Percentiles rank a stretch among this genome's conserved stretches.
phyloP scores from a whole-genome alignment of 2,797 vertebrate genomes.

The Eospalax fontanierii region DNA sequence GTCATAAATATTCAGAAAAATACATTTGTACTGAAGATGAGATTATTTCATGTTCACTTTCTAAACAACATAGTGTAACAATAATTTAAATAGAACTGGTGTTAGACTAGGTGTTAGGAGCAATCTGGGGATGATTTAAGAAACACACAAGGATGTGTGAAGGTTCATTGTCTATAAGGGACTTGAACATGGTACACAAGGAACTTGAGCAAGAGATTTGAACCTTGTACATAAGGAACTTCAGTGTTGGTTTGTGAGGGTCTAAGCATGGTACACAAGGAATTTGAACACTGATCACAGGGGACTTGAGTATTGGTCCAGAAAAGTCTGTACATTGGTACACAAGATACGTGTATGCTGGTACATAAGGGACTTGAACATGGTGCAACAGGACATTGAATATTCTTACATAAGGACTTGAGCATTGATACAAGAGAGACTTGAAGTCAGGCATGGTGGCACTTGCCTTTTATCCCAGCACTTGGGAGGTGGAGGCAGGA shows the following conservation, averaged over 20 bases:
- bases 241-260: no score
- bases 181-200: background rate
- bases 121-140: background rate
- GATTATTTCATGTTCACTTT: background rate
- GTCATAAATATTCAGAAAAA: slow-evolving; percentile 1
- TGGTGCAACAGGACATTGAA: background rate
- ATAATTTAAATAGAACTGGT: background rate
- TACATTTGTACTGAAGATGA: background rate
- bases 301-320: background rate
- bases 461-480: no score
- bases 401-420: background rate
- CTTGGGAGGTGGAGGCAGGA: no score
- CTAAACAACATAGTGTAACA: background rate
- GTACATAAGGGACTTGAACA: background rate
- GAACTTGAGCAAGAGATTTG: background rate
- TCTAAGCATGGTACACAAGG: background rate
- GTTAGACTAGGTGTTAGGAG: background rate
- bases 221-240: background rate
- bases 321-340: no score
- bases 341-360: no score
- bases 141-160: background rate
- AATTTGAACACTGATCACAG: background rate
- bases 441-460: no score
- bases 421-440: no score
- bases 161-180: background rate